phyloP scores from a whole-genome alignment of 2,113 vertebrate genomes.

The Pristiophorus japonicus region DNA sequence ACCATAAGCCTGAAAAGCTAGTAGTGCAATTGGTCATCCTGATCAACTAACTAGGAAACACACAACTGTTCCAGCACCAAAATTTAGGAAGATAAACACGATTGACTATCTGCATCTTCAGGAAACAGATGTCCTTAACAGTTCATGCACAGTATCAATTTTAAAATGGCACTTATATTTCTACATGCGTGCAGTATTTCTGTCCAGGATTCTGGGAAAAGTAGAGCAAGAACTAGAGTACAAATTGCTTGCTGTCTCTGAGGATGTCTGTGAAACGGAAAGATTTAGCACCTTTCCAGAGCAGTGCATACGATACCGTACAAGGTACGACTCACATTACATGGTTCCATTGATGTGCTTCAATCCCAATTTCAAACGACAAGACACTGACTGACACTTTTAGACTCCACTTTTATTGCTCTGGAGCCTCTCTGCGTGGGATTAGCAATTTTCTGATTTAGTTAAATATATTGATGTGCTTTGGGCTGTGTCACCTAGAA shows the following conservation, averaged over 20 bases:
- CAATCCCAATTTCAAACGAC: not conserved
- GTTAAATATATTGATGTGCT: not conserved
- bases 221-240: too few relatives aligned
- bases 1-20: not conserved
- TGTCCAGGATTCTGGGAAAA: not conserved
- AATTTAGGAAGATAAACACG: not conserved
- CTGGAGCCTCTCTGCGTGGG: not conserved
- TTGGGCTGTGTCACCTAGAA: not conserved
- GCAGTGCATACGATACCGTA: not conserved
- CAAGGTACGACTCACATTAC: not conserved
- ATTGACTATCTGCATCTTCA: not conserved
- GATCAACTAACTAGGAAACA: not conserved
- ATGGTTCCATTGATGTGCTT: not conserved
- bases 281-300: not conserved
- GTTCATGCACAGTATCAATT: not conserved
- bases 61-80: not conserved
- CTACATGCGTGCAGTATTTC: not conserved
- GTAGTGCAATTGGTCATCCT: not conserved
- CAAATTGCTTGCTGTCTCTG: not conserved
- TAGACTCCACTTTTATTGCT: not conserved
- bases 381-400: not conserved
- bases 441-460: not conserved
- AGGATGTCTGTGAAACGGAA: not conserved
- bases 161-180: not conserved
- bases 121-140: not conserved